phyloP scores from a whole-genome alignment of 2,888 invertebrate genomes.

The Chymomyza procnemis region DNA sequence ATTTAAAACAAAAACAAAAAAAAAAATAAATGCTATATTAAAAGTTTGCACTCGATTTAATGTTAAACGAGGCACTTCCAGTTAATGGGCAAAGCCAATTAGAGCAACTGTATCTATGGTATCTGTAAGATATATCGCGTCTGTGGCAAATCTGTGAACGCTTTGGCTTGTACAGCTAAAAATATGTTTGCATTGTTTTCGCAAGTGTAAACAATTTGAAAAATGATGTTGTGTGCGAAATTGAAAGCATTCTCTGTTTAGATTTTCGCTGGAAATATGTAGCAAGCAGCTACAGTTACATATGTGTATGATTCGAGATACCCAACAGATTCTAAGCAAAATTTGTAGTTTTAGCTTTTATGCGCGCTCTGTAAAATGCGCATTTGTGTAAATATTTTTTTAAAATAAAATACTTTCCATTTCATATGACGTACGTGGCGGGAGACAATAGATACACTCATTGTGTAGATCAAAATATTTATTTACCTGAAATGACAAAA shows the following conservation, averaged over 20 bases:
- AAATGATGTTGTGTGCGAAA: neutral
- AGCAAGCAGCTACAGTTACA: neutral
- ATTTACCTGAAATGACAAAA: neutral
- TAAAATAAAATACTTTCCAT: neutral
- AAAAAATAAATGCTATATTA: conserved; percentile 1
- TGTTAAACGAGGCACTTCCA: conserved; percentile 8
- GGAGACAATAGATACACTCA: too few species aligned
- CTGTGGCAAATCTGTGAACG: neutral
- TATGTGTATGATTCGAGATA: neutral
- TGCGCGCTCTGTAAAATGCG: neutral
- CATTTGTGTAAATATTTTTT: conserved; percentile 46
- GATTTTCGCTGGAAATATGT: too few species aligned
- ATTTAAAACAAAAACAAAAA: conserved; percentile 7
- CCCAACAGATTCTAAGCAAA: conserved; percentile 22
- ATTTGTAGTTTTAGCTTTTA: neutral
- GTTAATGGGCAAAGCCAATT: conserved; percentile 3
- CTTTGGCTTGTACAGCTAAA: neutral
- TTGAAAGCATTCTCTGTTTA: too few species aligned
- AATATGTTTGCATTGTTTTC: neutral
- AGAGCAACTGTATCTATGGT: conserved; percentile 2
- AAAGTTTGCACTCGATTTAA: conserved; percentile 15
- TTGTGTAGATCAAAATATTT: conserved; percentile 2
- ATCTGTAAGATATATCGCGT: neutral
- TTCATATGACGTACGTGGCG: conserved; percentile 5
- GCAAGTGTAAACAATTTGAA: neutral